Evolutionary conservation across 2,113 vertebrate genomes (phyloP), one percentile per base, ranked within the genome.

Genomic region (Coptodon rendalli): DNA sequence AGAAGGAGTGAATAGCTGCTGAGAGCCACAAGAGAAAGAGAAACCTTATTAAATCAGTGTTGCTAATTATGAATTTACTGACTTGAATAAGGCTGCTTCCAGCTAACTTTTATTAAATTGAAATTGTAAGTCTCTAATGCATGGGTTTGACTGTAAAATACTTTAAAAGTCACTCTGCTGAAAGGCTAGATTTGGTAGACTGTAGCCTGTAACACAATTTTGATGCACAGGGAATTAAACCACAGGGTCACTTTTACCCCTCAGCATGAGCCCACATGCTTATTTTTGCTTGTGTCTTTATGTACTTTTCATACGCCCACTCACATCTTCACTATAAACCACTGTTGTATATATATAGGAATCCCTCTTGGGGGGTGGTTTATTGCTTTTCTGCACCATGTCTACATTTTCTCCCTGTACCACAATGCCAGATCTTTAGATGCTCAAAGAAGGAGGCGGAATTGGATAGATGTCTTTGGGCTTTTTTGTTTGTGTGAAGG

Each of bases 231-330:
- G 76, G 87, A 92, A 89, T 81, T 88, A 11, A 82, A 81, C 89
- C 52, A 80, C 7, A 79, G 71, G 92, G 92, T 89, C 90, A 89
- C 4, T 84, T 83, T 80, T 31, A 59, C 45, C 84, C 89, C 84
- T 80, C 40, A 91, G 90, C 87, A 91, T 24, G 53, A 86, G 76
- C 80, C 84, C 59, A 54, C 79, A 34, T 22, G 50, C 59, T 80
- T 19, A 50, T 81, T 84, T 83, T 40, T 66, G 50, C 76, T 57
- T 81, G 9, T 29, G 54, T 87, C 76, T 83, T 86, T 34, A 7
- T 87, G 88, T 85, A 38, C 80, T 80, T 66, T 86, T 90, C 38
- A 36, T 22, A 84, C 93, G 24, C 86, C 89, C 88, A 91, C 91
- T 86, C 88, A 84, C 36, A 29, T 88, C 81, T 66, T 22, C 84